These are phyloP conservation scores for Lamellibrachia columna DNA, from an alignment of 2,888 invertebrate species.

Conservation along the genomic window DNA sequence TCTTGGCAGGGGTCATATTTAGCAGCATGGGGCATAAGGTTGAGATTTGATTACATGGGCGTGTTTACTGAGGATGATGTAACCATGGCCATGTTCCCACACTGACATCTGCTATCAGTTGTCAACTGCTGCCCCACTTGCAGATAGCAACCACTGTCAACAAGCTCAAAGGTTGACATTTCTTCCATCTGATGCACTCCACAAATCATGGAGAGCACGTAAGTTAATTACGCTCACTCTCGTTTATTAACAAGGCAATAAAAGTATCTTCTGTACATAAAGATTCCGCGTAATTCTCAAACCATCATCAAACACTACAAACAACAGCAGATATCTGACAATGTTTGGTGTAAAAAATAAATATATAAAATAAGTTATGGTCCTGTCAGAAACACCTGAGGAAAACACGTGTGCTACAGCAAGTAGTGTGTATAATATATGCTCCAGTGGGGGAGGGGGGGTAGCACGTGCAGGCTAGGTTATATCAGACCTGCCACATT, in stretches of 20 bases:
- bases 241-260: neutral
- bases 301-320: neutral
- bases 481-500: no score
- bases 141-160: neutral
- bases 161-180: slow-evolving; percentile 5
- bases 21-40: neutral
- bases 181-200: neutral
- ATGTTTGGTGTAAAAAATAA: neutral
- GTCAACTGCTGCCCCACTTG: neutral
- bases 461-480: neutral
- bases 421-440: neutral
- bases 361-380: neutral
- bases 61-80: slow-evolving; percentile 13
- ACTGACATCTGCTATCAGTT: slow-evolving; percentile 3
- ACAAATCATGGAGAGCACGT: neutral
- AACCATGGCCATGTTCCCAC: neutral
- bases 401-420: neutral
- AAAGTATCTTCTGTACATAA: neutral
- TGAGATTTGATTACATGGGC: neutral
- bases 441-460: neutral
- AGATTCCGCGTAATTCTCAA: neutral
- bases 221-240: neutral
- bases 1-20: neutral
- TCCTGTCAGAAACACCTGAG: neutral
- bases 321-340: neutral